Base-by-base conservation (phyloP, 2,888 invertebrate species). In the Sturmia bella region DNA sequence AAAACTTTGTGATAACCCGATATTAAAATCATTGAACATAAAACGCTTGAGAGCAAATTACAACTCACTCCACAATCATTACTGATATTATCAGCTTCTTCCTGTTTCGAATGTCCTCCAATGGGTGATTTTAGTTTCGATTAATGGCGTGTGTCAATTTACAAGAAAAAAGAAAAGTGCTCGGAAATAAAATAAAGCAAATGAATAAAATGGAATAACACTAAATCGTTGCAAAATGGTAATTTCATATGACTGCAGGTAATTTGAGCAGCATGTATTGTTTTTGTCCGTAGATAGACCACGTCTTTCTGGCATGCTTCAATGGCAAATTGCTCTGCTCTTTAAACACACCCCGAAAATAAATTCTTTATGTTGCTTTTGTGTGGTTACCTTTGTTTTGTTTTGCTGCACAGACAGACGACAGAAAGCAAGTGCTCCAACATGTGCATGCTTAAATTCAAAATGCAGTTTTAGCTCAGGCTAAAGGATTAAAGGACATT, bases 221-320 rank as follows among this genome's bases (percentile, higher is more conserved):
- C 24, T 39, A 72, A 73, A 43, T 63, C 27, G 32, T 54, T 48
- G n/a, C 41, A 48, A 74, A 57, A 57, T 57, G 17, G 48, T 52
- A 66, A 75, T 32, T 75, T 59, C 7, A 66, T 45, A 75, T 57
- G 66, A 66, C 56, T 59, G 15, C 19, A 59, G 57, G 75, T 75
- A 75, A 75, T 68, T 68, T 59, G 66, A 75, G 66, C 24, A 57
- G 24, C 45, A 39, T 39, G 15, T 52, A 32, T 3, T 43, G 13
- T 56, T 11, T 48, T 45, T 45, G 21, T 21, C 45, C 41, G 21
- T 50, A 68, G 66, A 75, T 75, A 75, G 57, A 75, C 75, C 66
- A 66, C 66, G 66, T 59, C 39, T 75, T 50, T 68, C 41, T 57
- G 66, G 27, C 41, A 75, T 50, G 57, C 57, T 68, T 75, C 41